Base-by-base conservation (phyloP, 2,797 vertebrate species). In the Sebastes wilsoni region DNA sequence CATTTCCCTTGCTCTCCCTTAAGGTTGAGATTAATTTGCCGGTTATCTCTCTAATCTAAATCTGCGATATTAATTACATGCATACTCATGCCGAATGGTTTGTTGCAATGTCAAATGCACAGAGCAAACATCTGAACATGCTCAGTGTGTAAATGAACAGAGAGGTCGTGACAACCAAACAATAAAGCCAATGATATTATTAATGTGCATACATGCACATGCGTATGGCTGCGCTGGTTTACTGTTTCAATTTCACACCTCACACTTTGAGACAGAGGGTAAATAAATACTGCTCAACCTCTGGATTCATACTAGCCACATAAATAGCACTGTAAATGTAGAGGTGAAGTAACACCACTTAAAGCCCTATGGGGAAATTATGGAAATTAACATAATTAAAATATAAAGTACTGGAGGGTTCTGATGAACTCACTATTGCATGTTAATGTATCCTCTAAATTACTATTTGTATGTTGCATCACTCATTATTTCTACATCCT, bases 21-120 rank as follows among this genome's bases (percentile, higher is more conserved):
- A 89, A 95, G 93, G 88, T 89, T 92, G 88, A 92, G 72, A 92
- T 93, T 91, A 94, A 93, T 94, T 94, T 79, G 72, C 75, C 77
- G 79, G 69, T 87, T 90, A 84, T 91, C 82, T 68, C 74, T 54
- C 64, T 56, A 36, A 56, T 73, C 46, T 87, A 87, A 84, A 85
- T 86, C 74, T 61, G 73, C 16, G 2, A 68, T 88, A 88, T 90
- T 91, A 91, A 92, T 92, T 89, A 88, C 83, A 73, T 36, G 54
- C 58, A 1, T 62, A n/a, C 46, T 75, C 42, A 25, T 69, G 74
- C 69, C 5, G 56, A 60, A 74, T 78, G 79, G 73, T 69, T 80
- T 79, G 74, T 70, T 70, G 83, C 66, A 59, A 64, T 58, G 84
- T 87, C 74, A 86, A 87, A 84, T 42, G 77, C 69, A 71, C 66